Conservation (phyloP, 2,797 vertebrate genomes). For the Rhinatrema bivittatum region DNA sequence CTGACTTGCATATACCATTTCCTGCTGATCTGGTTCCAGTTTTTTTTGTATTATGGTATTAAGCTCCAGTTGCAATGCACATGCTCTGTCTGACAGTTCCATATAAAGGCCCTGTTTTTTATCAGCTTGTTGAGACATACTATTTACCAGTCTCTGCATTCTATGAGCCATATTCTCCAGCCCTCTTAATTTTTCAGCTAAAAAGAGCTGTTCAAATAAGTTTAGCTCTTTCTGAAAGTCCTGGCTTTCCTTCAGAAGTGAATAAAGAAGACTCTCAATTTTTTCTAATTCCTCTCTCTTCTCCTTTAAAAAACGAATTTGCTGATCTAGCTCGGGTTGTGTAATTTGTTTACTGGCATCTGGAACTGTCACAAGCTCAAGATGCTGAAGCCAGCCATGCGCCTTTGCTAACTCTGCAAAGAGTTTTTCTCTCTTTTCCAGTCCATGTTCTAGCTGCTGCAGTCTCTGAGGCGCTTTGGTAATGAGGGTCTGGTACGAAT, state of each 20-base stretch:
- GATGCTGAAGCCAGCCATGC: constrained; percentile 61
- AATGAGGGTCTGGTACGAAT: constrained; percentile 62
- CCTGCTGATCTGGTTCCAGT: constrained; percentile 8
- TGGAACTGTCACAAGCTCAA: constrained; percentile 42
- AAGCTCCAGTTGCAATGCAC: constrained; percentile 32
- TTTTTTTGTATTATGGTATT: constrained; percentile 11
- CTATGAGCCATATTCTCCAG: constrained; percentile 43
- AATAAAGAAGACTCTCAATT: constrained; percentile 54
- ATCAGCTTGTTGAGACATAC: constrained; percentile 31
- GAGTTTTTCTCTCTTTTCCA: constrained; percentile 72
- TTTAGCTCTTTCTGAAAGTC: constrained; percentile 38
- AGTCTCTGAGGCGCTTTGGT: constrained; percentile 60
- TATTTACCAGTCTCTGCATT: constrained; percentile 42
- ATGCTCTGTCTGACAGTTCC: constrained; percentile 37
- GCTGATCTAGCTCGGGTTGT: constrained; percentile 44
- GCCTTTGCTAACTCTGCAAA: constrained; percentile 63
- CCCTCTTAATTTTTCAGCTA: constrained; percentile 47
- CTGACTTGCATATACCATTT: neutral
- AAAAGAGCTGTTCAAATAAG: constrained; percentile 54
- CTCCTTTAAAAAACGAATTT: constrained; percentile 46
- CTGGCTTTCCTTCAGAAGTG: constrained; percentile 56
- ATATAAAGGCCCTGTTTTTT: constrained; percentile 29
- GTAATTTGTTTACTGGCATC: constrained; percentile 28
- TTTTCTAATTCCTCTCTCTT: constrained; percentile 58
- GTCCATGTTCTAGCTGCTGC: constrained; percentile 65